Percentiles rank a stretch among this genome's conserved stretches.
phyloP scores from a whole-genome alignment of 2,888 invertebrate genomes.

The Andrena minutula region DNA sequence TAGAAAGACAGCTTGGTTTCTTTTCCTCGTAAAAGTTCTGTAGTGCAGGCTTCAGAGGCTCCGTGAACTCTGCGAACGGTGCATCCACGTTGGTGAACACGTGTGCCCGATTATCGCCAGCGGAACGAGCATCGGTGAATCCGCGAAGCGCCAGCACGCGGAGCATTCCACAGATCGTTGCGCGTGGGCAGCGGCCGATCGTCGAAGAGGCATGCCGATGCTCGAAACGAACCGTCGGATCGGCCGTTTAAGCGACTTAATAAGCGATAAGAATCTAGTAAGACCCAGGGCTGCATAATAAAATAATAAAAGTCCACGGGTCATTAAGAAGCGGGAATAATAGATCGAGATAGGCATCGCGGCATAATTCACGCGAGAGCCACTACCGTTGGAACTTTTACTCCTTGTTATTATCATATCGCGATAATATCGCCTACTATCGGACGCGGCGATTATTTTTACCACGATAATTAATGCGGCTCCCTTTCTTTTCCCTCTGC shows the following conservation, averaged over 20 bases:
- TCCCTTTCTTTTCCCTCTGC: background rate
- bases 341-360: conserved; percentile 42
- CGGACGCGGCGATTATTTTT: conserved; percentile 24
- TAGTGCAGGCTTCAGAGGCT: too few species aligned
- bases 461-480: conserved; percentile 31
- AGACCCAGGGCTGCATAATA: conserved; percentile 45
- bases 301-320: conserved; percentile 58
- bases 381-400: conserved; percentile 33
- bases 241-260: conserved; percentile 52
- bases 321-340: conserved; percentile 60
- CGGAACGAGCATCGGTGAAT: conserved; percentile 57
- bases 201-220: conserved; percentile 5
- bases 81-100: conserved; percentile 31
- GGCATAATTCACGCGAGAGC: conserved; percentile 37
- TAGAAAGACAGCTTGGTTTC: too few species aligned
- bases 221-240: conserved; percentile 18
- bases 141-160: conserved; percentile 49
- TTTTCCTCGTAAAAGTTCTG: too few species aligned
- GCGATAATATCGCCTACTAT: conserved; percentile 35
- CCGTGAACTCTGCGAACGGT: background rate
- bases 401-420: conserved; percentile 36
- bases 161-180: conserved; percentile 18
- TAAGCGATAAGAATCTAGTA: conserved; percentile 58
- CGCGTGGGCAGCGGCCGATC: conserved; percentile 20
- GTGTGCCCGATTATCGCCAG: conserved; percentile 56